These are phyloP conservation scores for Trochalopteron elliotii DNA, from an alignment of 2,113 vertebrate genomes.

Conservation along the genomic window DNA sequence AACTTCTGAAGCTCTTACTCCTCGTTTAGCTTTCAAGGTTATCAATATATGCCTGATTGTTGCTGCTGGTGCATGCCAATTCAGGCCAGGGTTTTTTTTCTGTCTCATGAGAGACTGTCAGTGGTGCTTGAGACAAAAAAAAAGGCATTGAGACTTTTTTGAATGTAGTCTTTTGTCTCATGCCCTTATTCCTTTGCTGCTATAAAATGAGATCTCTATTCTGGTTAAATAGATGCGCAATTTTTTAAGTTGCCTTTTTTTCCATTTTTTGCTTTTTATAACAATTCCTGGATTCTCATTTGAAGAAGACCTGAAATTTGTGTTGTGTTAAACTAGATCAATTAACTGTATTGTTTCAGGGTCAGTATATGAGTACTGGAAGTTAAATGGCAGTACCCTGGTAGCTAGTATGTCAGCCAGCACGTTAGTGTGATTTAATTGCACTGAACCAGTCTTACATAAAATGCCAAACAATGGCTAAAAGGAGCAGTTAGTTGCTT, in stretches of 20 bases:
- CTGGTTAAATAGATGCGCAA: not conserved
- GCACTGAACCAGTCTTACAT: not conserved
- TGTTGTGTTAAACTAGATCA: not conserved
- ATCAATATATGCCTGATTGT: not conserved
- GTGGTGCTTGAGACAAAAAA: not conserved
- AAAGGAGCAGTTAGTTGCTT: not conserved
- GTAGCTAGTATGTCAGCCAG: not conserved
- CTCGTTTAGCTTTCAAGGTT: not conserved
- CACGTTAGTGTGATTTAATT: not conserved
- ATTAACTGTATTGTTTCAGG: not conserved
- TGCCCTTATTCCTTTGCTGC: not conserved
- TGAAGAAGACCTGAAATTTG: not conserved
- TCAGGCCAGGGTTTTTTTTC: not conserved
- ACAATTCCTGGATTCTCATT: not conserved
- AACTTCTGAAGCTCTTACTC: not conserved
- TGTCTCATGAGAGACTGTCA: not conserved
- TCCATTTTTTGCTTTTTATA: not conserved
- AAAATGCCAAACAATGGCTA: not conserved
- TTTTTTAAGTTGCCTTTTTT: not conserved
- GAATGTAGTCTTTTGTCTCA: not conserved
- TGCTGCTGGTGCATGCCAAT: not conserved
- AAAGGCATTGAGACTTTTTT: not conserved
- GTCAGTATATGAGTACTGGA: not conserved
- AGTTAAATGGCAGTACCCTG: not conserved
- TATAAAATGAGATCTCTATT: not conserved